Evolutionary conservation across 2,797 vertebrate genomes (phyloP).

Genomic region (Astyanax mexicanus): DNA sequence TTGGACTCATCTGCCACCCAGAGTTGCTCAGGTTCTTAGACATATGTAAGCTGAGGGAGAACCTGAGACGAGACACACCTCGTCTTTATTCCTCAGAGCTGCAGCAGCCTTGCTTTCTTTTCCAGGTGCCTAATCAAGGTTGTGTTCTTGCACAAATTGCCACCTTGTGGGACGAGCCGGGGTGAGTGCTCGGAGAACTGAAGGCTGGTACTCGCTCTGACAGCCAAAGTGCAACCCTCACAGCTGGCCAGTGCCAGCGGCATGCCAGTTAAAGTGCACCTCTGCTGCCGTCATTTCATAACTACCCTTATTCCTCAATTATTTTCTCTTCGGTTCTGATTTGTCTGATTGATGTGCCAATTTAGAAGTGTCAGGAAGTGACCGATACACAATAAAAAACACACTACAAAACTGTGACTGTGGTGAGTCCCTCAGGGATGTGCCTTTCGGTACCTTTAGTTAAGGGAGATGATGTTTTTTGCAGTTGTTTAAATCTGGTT

Average conservation of each 20-base stretch:
- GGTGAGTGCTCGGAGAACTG: not conserved
- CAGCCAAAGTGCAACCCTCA: not conserved
- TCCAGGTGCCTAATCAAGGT: conserved; percentile 63
- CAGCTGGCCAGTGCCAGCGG: not conserved
- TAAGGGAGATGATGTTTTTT: too few relatives aligned
- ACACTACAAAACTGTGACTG: too few relatives aligned
- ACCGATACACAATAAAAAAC: too few relatives aligned
- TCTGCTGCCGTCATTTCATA: not conserved
- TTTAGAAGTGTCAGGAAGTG: too few relatives aligned
- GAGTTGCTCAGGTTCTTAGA: too few relatives aligned
- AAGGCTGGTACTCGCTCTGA: not conserved
- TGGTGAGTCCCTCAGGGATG: too few relatives aligned
- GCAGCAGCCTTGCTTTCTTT: not conserved
- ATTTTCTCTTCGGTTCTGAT: not conserved
- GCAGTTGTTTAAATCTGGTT: too few relatives aligned
- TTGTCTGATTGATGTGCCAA: not conserved
- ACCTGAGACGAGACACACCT: conserved; percentile 15
- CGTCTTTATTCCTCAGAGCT: conserved; percentile 20
- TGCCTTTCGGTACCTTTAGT: too few relatives aligned
- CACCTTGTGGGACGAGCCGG: not conserved
- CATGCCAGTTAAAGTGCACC: not conserved
- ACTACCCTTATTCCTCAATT: not conserved
- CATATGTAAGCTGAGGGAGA: not conserved
- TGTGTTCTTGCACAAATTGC: conserved; percentile 58
- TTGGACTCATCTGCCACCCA: too few relatives aligned